Evolutionary conservation across 2,113 vertebrate species (phyloP), one percentile per base, ranked within the genome.

Genomic region (Cettia cetti): DNA sequence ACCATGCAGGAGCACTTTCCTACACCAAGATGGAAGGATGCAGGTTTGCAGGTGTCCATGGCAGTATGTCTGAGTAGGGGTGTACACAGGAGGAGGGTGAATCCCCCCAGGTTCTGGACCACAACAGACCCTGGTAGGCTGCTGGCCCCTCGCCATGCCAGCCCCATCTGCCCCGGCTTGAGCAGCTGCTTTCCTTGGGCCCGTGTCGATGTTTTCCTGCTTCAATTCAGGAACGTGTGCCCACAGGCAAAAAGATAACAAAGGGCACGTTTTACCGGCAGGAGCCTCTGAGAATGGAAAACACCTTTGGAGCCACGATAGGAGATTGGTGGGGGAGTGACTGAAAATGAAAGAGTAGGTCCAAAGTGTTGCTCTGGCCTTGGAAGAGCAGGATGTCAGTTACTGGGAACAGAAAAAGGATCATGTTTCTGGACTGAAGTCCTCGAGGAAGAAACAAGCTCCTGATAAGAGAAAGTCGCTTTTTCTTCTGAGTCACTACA

Each of bases 401-500:
- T 95, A 66, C 76, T 40, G 68, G 52, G 68, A 92, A 52, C 26
- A 79, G 59, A 86, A 86, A 52, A 94, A 79, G 53, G 65, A 60
- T 94, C 52, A 4, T 40, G 39, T 91, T 93, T 96, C 86, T 72
- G 45, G 80, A 74, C 1, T 86, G 92, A 83, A 86, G 82, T 94
- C 93, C 95, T 63, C 47, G 8, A 94, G 75, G 82, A 95, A 96
- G 79, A 94, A 97, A 78, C 35, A 59, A 15, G 0, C 18, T 90
- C 68, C 93, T 90, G 96, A 95, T 97, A 97, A 96, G 84, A 75
- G 54, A 72, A 88, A 91, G 87, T 52, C 0, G 1, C 82, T 54
- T 90, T 89, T 96, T 87, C 54, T 90, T 91, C 90, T 97, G 94
- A 96, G 93, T 96, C 93, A 95, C 76, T 79, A 16, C 95, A 95